A percentile compares a stretch with the other conserved stretches of the same genome.
These are phyloP conservation scores for Phthorimaea operculella DNA, from an alignment of 1,140 invertebrate genomes.

Conservation along the genomic window DNA sequence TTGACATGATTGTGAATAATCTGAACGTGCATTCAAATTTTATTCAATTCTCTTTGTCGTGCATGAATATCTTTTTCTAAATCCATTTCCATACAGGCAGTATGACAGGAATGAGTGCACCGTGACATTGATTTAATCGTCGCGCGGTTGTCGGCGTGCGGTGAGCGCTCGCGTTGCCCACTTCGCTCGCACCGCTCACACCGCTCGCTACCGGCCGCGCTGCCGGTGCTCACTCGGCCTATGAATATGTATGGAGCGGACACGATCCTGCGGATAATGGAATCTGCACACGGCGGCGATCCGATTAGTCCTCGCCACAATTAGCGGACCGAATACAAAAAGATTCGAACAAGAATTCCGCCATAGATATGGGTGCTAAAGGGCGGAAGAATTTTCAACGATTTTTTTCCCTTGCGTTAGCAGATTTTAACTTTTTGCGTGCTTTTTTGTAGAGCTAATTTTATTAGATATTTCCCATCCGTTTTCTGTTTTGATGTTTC, in stretches of 20 bases:
- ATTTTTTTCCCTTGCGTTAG: too few species aligned
- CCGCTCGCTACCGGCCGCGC: too few species aligned
- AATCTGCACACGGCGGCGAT: slow-evolving; percentile 59
- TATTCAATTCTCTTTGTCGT: too few species aligned
- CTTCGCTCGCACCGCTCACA: too few species aligned
- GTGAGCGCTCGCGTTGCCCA: too few species aligned
- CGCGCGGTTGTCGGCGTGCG: slow-evolving; percentile 27
- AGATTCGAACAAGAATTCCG: slow-evolving; percentile 13
- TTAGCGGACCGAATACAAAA: slow-evolving; percentile 30
- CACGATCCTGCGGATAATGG: slow-evolving; percentile 57
- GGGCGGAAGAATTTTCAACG: neutral
- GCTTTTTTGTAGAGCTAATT: too few species aligned
- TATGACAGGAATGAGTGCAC: slow-evolving; percentile 23
- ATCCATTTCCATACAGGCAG: neutral
- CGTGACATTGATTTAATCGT: slow-evolving; percentile 28
- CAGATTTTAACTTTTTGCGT: too few species aligned
- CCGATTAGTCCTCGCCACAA: slow-evolving; percentile 50
- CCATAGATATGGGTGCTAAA: neutral
- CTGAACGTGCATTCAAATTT: too few species aligned
- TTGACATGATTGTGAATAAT: too few species aligned
- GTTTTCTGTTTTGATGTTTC: too few species aligned
- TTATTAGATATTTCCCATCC: too few species aligned
- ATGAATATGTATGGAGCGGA: slow-evolving; percentile 59
- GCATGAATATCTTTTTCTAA: too few species aligned
- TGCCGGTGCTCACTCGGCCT: slow-evolving; percentile 16